These are phyloP conservation scores for Istiophorus platypterus DNA, from an alignment of 2,113 vertebrate species.

Conservation along the genomic window DNA sequence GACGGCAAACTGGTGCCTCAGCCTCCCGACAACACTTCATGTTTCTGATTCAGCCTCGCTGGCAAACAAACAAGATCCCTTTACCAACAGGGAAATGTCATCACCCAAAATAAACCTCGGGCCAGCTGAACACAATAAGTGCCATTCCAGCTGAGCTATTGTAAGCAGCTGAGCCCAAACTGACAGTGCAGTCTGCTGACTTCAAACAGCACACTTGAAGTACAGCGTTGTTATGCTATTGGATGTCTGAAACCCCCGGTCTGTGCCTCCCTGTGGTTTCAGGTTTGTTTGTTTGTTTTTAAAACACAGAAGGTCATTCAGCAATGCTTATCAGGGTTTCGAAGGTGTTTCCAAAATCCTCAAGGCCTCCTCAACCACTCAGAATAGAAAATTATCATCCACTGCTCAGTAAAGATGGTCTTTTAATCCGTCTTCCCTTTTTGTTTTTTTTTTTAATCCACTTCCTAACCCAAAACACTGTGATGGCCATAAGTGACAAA, in stretches of 20 bases:
- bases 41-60: not conserved
- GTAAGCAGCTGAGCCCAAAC: slow-evolving; percentile 13
- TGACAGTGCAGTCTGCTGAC: slow-evolving; percentile 4
- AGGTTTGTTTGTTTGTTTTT: slow-evolving; percentile 23
- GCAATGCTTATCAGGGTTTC: not conserved
- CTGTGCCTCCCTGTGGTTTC: not conserved
- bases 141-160: slow-evolving; percentile 40
- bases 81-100: slow-evolving; percentile 52
- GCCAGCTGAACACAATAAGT: slow-evolving; percentile 47
- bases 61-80: not conserved
- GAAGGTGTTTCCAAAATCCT: not conserved
- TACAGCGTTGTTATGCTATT: not conserved
- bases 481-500: not conserved
- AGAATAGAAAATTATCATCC: not conserved
- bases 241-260: not conserved
- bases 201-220: not conserved
- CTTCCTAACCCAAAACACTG: not conserved
- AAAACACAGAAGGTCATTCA: slow-evolving; percentile 4
- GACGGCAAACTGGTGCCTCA: slow-evolving; percentile 2
- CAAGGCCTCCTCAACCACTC: not conserved
- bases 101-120: slow-evolving; percentile 58
- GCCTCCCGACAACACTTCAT: slow-evolving; percentile 15
- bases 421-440: not conserved
- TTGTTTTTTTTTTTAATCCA: not conserved
- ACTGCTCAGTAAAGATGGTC: not conserved